phyloP scores from a whole-genome alignment of 2,797 vertebrate species.

The Triplophysa yarkandensis region DNA sequence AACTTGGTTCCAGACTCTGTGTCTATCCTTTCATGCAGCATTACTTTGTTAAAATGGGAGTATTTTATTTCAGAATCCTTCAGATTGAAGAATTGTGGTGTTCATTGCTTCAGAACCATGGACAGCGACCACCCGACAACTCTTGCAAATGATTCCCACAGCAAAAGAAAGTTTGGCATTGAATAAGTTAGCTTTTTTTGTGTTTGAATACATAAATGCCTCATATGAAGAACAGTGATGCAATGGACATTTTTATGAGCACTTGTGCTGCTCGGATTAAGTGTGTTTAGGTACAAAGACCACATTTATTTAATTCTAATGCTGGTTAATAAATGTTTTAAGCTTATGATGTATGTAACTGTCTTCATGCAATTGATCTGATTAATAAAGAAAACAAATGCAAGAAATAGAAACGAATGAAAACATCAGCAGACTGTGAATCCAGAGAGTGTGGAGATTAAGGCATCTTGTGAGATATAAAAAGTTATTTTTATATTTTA shows the following conservation, averaged over 20 bases:
- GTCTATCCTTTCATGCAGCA: neutral
- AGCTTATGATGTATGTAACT: no score
- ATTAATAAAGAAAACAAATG: neutral
- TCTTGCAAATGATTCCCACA: neutral
- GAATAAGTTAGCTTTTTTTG: neutral
- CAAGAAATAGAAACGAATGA: slow-evolving; percentile 5
- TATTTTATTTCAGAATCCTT: slow-evolving; percentile 1
- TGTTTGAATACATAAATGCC: neutral
- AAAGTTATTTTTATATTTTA: neutral
- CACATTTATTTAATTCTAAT: neutral
- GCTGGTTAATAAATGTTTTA: neutral
- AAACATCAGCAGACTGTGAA: neutral
- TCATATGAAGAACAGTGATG: no score
- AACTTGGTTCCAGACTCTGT: neutral
- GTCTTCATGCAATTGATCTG: no score
- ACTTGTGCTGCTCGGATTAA: neutral
- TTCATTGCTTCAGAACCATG: slow-evolving; percentile 62
- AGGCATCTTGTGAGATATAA: neutral
- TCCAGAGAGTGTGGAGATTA: neutral
- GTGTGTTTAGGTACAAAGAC: neutral
- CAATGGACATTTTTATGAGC: neutral
- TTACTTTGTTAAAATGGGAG: neutral
- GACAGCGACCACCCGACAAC: slow-evolving; percentile 52
- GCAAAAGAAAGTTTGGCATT: neutral
- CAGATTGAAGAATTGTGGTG: neutral